phyloP scores from a whole-genome alignment of 2,888 invertebrate genomes.

The Drosophila diplacantha region DNA sequence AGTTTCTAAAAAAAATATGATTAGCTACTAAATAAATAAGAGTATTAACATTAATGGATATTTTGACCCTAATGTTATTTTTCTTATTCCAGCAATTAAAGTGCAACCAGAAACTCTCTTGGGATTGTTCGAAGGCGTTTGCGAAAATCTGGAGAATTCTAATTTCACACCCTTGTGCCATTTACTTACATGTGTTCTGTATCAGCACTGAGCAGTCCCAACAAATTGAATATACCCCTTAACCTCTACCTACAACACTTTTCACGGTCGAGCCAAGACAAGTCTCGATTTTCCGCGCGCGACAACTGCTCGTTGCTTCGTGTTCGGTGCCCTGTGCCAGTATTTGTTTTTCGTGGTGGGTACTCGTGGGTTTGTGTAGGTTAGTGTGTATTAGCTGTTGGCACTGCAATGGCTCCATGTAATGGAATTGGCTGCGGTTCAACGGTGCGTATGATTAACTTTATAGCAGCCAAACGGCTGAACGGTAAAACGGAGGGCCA shows the following conservation, averaged over 20 bases:
- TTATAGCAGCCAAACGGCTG: slow-evolving; percentile 19
- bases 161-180: slow-evolving; percentile 11
- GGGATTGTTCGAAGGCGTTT: neutral
- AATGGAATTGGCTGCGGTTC: slow-evolving; percentile 42
- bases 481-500: slow-evolving; percentile 10
- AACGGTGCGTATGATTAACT: slow-evolving; percentile 50
- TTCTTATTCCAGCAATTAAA: neutral
- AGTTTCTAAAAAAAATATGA: neutral
- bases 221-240: slow-evolving; percentile 33
- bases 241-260: slow-evolving; percentile 26
- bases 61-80: no score
- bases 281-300: slow-evolving; percentile 25
- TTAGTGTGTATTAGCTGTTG: slow-evolving; percentile 17
- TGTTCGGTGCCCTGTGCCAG: neutral
- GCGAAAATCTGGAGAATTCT: neutral
- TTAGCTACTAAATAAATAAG: neutral
- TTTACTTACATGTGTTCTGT: slow-evolving; percentile 30
- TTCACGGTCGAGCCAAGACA: slow-evolving; percentile 38
- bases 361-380: neutral
- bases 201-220: neutral
- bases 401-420: slow-evolving; percentile 26
- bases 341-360: slow-evolving; percentile 12
- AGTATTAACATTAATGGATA: neutral
- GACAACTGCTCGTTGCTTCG: slow-evolving; percentile 23
- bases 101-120: neutral